Base-by-base conservation (phyloP, 2,797 vertebrate species). In the Manis javanica region DNA sequence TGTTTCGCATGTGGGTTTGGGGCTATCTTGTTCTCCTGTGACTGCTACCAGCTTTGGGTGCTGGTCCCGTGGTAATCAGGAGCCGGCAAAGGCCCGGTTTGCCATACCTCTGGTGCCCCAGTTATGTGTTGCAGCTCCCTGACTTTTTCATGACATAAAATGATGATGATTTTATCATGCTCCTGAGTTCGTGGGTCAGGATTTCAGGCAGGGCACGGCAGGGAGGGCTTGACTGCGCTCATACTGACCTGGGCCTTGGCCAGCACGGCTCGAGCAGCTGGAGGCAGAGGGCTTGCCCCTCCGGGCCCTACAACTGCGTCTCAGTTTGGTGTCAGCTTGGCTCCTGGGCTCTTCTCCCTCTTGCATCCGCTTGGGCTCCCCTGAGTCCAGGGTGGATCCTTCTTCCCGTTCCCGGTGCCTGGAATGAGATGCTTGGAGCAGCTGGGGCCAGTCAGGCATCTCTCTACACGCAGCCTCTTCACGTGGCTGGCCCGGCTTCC, bases 221-320 rank as follows among this genome's bases (percentile, higher is more conserved):
- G 26, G 53, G 37, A 61, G 26, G 75, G 1, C 46, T 19, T 2
- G 4, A 1, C 37, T 15, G 15, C 7, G 0, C 68, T 63, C 46
- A 12, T 3, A 5, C 74, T 21, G 57, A 42, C 68, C 11, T 68
- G 87, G 51, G 23, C 61, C n/a, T 51, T 31, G 0, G 55, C 10
- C 15, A 16, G 37, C 61, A 0, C 0, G 4, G 39, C 24, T n/a
- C 2, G 7, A 11, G 12, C 1, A 26, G 29, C 26, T 7, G 24
- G 14, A 16, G 19, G 7, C 2, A 21, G 2, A 0, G 46, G 84
- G 24, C 49, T 18, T 42, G 29, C 37, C 12, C 26, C 3, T 4
- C 10, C 0, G 5, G 24, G 42, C 5, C 21, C 24, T 18, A 0
- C 0, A 0, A 5, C 19, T 66, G 37, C 18, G 0, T 39, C 72